Conservation (phyloP, 2,113 vertebrate genomes). For the Eidolon helvum region DNA sequence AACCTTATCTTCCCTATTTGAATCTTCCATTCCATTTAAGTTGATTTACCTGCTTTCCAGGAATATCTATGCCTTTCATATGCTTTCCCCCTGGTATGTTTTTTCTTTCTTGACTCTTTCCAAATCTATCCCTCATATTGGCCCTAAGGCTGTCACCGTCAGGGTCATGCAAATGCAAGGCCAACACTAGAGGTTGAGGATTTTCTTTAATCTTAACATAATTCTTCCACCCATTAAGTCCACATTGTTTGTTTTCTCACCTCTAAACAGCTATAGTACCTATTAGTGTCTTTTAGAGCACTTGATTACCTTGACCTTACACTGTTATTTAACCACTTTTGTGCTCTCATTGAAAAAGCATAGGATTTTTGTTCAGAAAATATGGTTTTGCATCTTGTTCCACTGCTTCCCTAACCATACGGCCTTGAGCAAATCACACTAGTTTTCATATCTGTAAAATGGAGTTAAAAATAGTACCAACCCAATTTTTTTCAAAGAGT, state of each 20-base stretch:
- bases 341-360: neutral
- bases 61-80: neutral
- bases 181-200: neutral
- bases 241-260: neutral
- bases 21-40: neutral
- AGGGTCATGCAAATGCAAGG: neutral
- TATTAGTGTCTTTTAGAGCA: neutral
- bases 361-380: neutral
- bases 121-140: neutral
- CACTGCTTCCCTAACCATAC: neutral
- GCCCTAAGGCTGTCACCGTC: neutral
- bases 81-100: no score
- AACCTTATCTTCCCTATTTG: neutral
- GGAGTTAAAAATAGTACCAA: neutral
- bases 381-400: neutral
- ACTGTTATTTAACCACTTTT: neutral
- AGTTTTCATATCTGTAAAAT: conserved; percentile 20
- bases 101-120: neutral
- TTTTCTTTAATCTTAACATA: neutral
- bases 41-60: neutral
- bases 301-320: neutral
- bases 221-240: neutral
- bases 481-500: neutral
- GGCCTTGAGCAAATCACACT: neutral
- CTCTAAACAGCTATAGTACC: neutral